phyloP scores from a whole-genome alignment of 2,113 vertebrate genomes.

The Dissostichus mawsoni region DNA sequence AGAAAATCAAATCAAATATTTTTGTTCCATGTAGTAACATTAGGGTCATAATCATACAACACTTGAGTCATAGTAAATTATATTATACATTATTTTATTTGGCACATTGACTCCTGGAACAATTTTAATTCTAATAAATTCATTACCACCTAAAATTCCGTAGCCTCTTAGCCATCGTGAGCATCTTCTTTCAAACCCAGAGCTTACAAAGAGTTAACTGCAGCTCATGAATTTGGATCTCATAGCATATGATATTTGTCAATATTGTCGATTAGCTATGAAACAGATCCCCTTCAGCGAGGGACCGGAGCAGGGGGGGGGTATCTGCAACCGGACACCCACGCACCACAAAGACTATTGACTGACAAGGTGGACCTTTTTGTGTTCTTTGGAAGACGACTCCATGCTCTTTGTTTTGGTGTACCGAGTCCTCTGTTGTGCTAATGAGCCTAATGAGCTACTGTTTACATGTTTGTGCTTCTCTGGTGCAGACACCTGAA shows the following conservation, averaged over 20 bases:
- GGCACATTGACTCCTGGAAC: background rate
- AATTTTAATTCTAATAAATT: background rate
- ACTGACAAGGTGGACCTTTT: slow-evolving; percentile 69
- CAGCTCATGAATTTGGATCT: slow-evolving; percentile 42
- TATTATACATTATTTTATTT: too few species aligned
- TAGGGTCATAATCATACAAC: too few species aligned
- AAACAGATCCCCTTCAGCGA: slow-evolving; percentile 75
- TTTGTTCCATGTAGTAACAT: too few species aligned
- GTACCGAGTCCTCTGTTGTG: slow-evolving; percentile 8
- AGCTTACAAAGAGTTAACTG: slow-evolving; percentile 61
- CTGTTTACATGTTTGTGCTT: slow-evolving; percentile 54
- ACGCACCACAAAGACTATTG: slow-evolving; percentile 56
- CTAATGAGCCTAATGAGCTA: slow-evolving; percentile 71
- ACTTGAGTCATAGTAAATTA: too few species aligned
- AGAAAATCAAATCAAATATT: too few species aligned
- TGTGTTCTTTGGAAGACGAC: slow-evolving; percentile 34
- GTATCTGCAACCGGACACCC: slow-evolving; percentile 75
- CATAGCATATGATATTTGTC: slow-evolving; percentile 77
- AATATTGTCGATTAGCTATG: slow-evolving; percentile 79
- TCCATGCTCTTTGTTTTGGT: slow-evolving; percentile 16
- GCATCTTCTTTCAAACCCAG: background rate
- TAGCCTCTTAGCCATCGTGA: background rate
- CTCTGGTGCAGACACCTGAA: slow-evolving; percentile 53
- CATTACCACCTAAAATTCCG: background rate
- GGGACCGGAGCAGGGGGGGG: slow-evolving; percentile 59